Evolutionary conservation across 2,797 vertebrate genomes (phyloP), one percentile per base, ranked within the genome.

Genomic region (Schizothorax lantsangensis): DNA sequence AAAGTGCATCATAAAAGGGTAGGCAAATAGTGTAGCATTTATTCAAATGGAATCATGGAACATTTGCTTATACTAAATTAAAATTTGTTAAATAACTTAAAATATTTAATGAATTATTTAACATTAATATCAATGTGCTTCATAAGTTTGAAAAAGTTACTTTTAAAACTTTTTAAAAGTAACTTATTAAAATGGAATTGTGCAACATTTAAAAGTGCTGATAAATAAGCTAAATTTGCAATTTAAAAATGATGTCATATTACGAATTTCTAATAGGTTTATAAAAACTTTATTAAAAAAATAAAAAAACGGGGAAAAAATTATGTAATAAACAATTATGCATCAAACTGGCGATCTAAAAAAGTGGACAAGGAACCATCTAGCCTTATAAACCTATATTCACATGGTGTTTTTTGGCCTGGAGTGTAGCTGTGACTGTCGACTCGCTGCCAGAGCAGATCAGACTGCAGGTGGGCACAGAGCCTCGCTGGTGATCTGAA

Each of bases 391-490:
- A 43, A 40, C 52, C 38, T 57, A 14, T 62, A 43, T 83, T 40
- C 21, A 36, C 59, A 21, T 11, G 12, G 10, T 64, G 7, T 75
- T 4, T 64, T 64, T 45, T 84, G 57, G 59, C 59, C 40, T 64
- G 8, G 19, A 79, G 77, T 17, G 17, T n/a, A 26, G 19, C 54
- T 30, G 45, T n/a, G 21, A 26, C 45, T 43, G n/a, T 9, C 1
- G 15, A 54, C 23, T 54, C 23, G 1, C 4, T 38, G 68, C 81
- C 62, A 68, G 36, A 14, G 9, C 69, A 62, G 81, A 78, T 77
- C 72, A 68, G 73, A 4, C 62, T 78, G 59, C 83, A 66, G 83
- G 38, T 45, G 40, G 26, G 62, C 57, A 73, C 47, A 30, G 17
- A 72, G 47, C 52, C 38, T 68, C 7, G 8, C 5, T 40, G 68